A percentile compares a stretch with the other conserved stretches of the same genome.
Conservation (phyloP, 2,113 vertebrate species). For the Hypanus sabinus region DNA sequence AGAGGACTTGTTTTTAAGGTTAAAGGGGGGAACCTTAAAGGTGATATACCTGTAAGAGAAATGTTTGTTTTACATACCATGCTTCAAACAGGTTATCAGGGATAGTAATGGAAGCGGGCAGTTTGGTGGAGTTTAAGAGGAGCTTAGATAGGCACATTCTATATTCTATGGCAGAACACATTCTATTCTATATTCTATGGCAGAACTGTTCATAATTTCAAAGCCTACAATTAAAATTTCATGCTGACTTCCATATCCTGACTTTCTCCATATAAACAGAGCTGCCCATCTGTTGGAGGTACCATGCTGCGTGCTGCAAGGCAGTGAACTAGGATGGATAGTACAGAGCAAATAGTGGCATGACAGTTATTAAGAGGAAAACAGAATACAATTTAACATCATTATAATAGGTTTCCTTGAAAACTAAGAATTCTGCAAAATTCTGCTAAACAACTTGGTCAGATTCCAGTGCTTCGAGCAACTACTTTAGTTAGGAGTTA, state of each 20-base stretch:
- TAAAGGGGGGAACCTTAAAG: no score
- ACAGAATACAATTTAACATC: background rate
- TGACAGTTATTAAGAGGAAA: background rate
- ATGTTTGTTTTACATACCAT: no score
- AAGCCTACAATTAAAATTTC: background rate
- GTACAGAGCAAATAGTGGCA: background rate
- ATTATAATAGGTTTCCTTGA: background rate
- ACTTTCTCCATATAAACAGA: background rate
- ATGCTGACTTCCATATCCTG: background rate
- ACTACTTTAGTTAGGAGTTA: background rate
- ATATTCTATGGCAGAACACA: background rate
- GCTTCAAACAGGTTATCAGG: no score
- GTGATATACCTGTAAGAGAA: no score
- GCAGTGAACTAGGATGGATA: background rate
- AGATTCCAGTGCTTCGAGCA: no score
- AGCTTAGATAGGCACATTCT: no score
- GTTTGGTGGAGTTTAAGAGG: no score
- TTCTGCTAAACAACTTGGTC: background rate
- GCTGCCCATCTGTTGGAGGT: background rate
- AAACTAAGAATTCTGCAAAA: background rate
- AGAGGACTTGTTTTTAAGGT: no score
- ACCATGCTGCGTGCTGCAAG: background rate
- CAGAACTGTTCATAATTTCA: background rate
- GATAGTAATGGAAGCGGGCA: no score
- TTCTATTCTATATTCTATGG: no score